Evolutionary conservation across 2,113 vertebrate genomes (phyloP), one percentile per base, ranked within the genome.

Genomic region (Gyps fulvus): DNA sequence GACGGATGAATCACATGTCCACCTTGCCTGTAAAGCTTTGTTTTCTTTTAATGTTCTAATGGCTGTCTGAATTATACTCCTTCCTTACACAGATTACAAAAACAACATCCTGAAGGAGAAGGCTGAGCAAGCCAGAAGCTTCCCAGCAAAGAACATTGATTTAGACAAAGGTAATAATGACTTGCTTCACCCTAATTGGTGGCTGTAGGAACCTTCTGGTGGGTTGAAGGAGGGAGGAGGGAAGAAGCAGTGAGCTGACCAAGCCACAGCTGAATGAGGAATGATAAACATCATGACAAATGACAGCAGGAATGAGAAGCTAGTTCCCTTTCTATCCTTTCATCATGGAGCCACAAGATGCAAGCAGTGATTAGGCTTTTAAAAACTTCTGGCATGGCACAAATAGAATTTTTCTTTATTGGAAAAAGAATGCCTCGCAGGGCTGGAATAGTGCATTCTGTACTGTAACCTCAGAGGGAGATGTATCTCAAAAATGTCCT

Each of bases 71-170:
- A 77, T 61, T 81, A 17, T 38, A 23, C 70, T 92, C 67, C 73
- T 95, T 32, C 96, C 87, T 94, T 3, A 32, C 71, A 43, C 96
- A 99, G 99, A 99, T 97, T 99, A 98, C 97, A 99, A 99, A 97
- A 99, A 99, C 98, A 99, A 99, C 98, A 98, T 99, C 90, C 93
- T 99, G 91, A 99, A 99, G 97, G 99, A 99, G 97, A 98, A 96
- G 85, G 98, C 97, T 36, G 98, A 98, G 89, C 97, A 98, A 82
- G 98, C 94, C 86, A 97, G 98, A 69, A 83, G 97, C 76, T 94
- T 98, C 71, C 98, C 97, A 42, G 97, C 98, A 49, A 99, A 99
- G 97, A 98, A 98, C 81, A 98, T 99, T 6, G 99, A 99, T 97
- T 98, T 99, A 93, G 99, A 99, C 98, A 98, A 98, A 98, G 99